Conservation (phyloP, 2,113 vertebrate species). For the Beaufortia kweichowensis region DNA sequence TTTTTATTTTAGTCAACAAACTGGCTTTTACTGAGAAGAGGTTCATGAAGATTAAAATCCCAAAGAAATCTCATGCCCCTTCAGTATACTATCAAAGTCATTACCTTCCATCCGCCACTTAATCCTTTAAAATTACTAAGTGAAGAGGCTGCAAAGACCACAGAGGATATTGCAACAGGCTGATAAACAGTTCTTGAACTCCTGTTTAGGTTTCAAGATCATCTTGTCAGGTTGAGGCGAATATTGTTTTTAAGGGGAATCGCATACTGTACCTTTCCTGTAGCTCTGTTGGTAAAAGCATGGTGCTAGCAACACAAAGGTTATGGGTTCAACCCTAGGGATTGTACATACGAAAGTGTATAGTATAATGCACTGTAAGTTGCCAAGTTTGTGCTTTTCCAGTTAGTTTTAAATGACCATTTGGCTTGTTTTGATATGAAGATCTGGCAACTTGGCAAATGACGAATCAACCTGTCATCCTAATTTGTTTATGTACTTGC, state of each 20-base stretch:
- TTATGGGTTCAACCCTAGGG: too few species aligned
- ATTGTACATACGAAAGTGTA: too few species aligned
- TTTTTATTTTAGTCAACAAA: not conserved
- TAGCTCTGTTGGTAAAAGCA: too few species aligned
- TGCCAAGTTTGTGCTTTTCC: too few species aligned
- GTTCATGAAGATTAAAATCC: not conserved
- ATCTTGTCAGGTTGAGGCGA: not conserved
- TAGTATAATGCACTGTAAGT: too few species aligned
- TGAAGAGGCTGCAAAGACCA: not conserved
- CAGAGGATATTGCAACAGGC: not conserved
- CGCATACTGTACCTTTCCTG: not conserved
- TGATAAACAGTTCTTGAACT: not conserved
- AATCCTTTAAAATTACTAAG: constrained; percentile 10
- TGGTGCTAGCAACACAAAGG: too few species aligned
- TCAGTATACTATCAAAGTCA: not conserved
- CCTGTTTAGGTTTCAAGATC: not conserved
- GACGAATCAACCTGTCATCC: too few species aligned
- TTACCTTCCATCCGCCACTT: not conserved
- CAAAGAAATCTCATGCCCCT: not conserved
- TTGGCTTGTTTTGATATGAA: too few species aligned
- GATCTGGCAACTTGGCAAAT: too few species aligned
- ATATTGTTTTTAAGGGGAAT: not conserved
- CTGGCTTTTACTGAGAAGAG: not conserved
- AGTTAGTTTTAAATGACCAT: too few species aligned
- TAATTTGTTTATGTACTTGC: too few species aligned